Conservation (phyloP, 2,888 invertebrate species). For the Boloria euphrosyne region DNA sequence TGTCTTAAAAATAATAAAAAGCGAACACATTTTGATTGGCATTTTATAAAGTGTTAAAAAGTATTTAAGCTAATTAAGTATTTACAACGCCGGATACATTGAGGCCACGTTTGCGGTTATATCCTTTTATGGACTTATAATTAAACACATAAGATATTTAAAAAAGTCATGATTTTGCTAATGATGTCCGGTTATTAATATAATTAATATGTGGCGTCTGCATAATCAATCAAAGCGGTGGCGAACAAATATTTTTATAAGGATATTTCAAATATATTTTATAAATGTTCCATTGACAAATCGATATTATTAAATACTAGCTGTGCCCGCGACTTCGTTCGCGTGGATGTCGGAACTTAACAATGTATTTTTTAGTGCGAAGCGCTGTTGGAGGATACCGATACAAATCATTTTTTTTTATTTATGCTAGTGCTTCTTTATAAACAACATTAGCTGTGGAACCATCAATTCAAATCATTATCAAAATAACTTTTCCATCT, state of each 20-base stretch:
- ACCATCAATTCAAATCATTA: no score
- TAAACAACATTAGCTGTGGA: no score
- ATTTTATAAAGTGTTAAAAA: conserved; percentile 18
- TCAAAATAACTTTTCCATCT: no score
- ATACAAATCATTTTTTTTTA: no score
- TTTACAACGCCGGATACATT: conserved; percentile 27
- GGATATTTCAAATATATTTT: no score
- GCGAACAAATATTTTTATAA: neutral
- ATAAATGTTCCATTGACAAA: no score
- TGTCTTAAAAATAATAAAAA: conserved; percentile 11
- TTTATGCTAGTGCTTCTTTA: no score
- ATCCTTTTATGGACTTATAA: conserved; percentile 23
- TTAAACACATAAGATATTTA: conserved; percentile 15
- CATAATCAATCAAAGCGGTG: neutral
- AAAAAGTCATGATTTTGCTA: neutral
- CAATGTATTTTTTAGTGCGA: no score
- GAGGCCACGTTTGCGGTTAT: conserved; percentile 16
- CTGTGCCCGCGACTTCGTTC: no score
- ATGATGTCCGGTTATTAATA: conserved; percentile 12
- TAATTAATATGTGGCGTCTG: neutral
- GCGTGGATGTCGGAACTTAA: no score
- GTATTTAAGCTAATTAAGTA: conserved; percentile 22
- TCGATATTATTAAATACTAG: no score
- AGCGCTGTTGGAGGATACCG: no score
- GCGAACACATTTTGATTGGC: conserved; percentile 11